These are phyloP conservation scores for Baryphthengus martii DNA, from an alignment of 2,113 vertebrate genomes.

Conservation along the genomic window DNA sequence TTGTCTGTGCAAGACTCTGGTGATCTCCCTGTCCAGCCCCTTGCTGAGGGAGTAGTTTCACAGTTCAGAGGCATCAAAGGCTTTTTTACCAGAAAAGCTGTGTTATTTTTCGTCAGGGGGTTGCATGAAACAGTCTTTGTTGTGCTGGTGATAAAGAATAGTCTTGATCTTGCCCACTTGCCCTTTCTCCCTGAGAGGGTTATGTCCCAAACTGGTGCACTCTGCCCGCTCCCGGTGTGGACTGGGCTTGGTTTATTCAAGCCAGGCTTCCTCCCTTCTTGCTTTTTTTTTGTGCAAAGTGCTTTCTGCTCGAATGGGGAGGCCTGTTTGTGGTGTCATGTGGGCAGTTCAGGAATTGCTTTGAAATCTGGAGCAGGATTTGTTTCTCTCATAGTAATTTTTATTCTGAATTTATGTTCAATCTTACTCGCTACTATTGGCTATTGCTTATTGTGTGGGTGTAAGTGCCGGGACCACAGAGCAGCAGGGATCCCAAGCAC, in stretches of 20 bases:
- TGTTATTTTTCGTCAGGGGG: neutral
- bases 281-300: neutral
- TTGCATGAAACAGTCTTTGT: neutral
- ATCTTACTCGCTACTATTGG: neutral
- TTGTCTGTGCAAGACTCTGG: too few species aligned
- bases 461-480: neutral
- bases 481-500: neutral
- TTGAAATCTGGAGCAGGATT: neutral
- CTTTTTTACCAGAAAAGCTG: neutral
- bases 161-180: neutral
- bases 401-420: neutral
- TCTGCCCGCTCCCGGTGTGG: fast-evolving
- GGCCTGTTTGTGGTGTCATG: neutral
- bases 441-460: neutral
- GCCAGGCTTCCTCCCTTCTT: neutral
- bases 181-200: neutral
- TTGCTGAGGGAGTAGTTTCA: neutral
- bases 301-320: neutral
- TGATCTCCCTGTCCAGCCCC: neutral
- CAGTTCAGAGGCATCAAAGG: neutral
- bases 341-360: neutral
- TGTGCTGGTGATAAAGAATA: neutral
- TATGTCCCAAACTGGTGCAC: neutral
- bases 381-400: neutral
- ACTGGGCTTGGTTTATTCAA: neutral